phyloP scores from a whole-genome alignment of 2,888 invertebrate genomes.

The Calameuta idolon region DNA sequence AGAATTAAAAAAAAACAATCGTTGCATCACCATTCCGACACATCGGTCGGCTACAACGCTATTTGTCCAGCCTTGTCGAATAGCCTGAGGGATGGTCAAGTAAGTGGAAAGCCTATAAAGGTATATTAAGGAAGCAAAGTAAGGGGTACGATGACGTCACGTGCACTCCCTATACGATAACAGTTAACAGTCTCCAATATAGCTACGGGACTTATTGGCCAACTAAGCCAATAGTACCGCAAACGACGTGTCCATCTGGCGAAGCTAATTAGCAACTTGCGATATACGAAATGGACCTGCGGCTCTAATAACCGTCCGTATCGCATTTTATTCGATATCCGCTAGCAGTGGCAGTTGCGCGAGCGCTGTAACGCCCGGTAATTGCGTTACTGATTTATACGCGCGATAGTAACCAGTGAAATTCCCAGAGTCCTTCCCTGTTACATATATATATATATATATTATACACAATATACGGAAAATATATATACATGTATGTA shows the following conservation, averaged over 20 bases:
- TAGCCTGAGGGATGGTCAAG: background rate
- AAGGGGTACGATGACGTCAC: background rate
- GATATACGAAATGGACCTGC: conserved; percentile 33
- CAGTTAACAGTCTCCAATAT: background rate
- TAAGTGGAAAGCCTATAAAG: background rate
- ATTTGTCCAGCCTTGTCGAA: background rate
- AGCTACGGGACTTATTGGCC: conserved; percentile 47
- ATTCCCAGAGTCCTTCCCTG: background rate
- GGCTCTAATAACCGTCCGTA: conserved; percentile 13
- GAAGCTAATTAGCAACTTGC: conserved; percentile 53
- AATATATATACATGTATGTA: background rate
- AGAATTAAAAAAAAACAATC: background rate
- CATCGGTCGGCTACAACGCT: background rate
- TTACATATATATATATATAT: background rate
- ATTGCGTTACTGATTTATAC: conserved; percentile 26
- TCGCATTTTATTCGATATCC: conserved; percentile 15
- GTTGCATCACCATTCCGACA: background rate
- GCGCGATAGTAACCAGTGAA: conserved; percentile 22
- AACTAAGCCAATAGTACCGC: conserved; percentile 50
- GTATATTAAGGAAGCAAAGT: background rate
- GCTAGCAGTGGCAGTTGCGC: conserved; percentile 6
- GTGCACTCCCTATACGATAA: background rate
- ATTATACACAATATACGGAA: background rate
- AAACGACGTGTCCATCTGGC: conserved; percentile 57
- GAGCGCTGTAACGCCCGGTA: conserved; percentile 16